Conservation (phyloP, 2,797 vertebrate species). For the Picus viridis region DNA sequence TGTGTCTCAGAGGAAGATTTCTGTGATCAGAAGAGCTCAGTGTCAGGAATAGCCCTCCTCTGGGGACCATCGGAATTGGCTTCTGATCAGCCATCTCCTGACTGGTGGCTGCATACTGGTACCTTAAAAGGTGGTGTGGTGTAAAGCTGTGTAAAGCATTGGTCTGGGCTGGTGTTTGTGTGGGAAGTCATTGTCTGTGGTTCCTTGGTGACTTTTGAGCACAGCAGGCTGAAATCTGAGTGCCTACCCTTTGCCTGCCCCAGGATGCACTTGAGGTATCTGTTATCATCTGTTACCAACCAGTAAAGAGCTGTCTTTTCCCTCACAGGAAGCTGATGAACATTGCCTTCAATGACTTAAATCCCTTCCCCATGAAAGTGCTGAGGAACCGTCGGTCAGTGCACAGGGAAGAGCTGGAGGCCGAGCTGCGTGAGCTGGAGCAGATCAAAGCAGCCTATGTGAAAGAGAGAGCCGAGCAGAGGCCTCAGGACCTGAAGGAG, state of each 20-base stretch:
- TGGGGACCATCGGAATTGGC: neutral
- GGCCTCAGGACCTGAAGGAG: slow-evolving; percentile 74
- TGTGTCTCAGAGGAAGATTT: neutral
- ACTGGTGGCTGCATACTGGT: neutral
- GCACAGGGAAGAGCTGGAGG: slow-evolving; percentile 87
- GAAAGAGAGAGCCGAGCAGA: slow-evolving; percentile 70
- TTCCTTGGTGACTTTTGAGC: neutral
- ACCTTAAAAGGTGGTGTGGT: neutral
- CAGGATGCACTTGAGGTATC: neutral
- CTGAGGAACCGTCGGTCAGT: slow-evolving; percentile 81
- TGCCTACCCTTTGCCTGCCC: neutral
- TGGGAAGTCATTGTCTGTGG: neutral
- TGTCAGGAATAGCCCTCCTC: accelerated
- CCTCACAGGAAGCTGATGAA: slow-evolving; percentile 84
- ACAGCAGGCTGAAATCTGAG: neutral
- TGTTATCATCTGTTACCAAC: neutral
- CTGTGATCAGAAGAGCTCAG: neutral
- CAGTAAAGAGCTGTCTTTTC: neutral
- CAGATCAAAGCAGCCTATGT: slow-evolving; percentile 85
- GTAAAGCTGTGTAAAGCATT: neutral
- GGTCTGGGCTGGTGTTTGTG: neutral
- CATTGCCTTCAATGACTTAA: slow-evolving; percentile 92
- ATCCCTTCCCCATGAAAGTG: slow-evolving; percentile 89
- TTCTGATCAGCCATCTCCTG: neutral
- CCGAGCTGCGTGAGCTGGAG: slow-evolving; percentile 86